Evolutionary conservation across 2,888 invertebrate species (phyloP).

Genomic region (Cryptosula pallasiana): DNA sequence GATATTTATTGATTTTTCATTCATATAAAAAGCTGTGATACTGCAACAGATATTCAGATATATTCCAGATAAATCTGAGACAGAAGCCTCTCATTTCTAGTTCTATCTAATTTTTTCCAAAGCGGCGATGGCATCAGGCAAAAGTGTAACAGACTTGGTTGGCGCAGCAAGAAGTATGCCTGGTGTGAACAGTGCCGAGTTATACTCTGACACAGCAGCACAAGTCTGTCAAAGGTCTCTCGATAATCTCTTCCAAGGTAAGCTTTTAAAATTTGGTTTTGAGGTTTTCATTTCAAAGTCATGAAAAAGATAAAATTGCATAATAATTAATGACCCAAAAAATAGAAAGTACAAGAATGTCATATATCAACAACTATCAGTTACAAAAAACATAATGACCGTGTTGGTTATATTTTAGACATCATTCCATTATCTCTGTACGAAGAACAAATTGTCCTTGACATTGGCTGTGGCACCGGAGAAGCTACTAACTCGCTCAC

Average conservation of each 20-base stretch:
- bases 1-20: too few relatives aligned
- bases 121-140: background rate
- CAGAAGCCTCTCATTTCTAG: too few relatives aligned
- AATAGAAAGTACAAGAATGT: too few relatives aligned
- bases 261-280: background rate
- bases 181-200: constrained; percentile 12
- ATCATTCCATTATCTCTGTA: background rate
- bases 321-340: too few relatives aligned
- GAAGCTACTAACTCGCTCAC: constrained; percentile 1
- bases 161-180: constrained; percentile 3
- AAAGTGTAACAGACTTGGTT: constrained; percentile 17
- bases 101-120: too few relatives aligned
- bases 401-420: too few relatives aligned
- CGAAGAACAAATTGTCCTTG: constrained; percentile 13
- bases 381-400: too few relatives aligned
- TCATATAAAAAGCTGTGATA: too few relatives aligned
- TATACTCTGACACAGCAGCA: constrained; percentile 23
- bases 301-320: background rate
- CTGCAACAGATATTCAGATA: too few relatives aligned
- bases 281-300: background rate
- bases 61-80: too few relatives aligned
- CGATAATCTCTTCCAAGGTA: constrained; percentile 21
- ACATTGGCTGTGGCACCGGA: constrained; percentile 24
- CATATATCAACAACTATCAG: too few relatives aligned
- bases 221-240: constrained; percentile 18